A percentile compares a stretch with the other conserved stretches of the same genome.
phyloP scores from a whole-genome alignment of 2,113 vertebrate species.

The Periophthalmus modestus region DNA sequence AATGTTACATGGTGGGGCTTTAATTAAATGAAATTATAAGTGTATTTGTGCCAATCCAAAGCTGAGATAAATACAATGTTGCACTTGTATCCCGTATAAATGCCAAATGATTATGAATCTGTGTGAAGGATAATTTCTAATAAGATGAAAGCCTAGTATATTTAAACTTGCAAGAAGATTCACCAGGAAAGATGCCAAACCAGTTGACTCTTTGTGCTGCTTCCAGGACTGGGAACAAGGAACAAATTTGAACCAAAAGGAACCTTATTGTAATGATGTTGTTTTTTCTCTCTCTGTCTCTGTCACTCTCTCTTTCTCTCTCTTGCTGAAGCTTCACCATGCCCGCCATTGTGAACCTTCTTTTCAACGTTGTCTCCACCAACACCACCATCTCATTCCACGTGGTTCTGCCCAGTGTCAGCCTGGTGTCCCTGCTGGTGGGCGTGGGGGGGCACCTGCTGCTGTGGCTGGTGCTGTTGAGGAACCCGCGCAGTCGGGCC shows the following conservation, averaged over 20 bases:
- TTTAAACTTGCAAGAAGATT: no score
- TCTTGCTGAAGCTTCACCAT: slow-evolving; percentile 34
- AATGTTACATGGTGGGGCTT: no score
- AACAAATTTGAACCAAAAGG: no score
- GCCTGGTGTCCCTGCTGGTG: slow-evolving; percentile 67
- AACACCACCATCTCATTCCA: slow-evolving; percentile 75
- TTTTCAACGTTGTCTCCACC: slow-evolving; percentile 72
- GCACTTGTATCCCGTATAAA: background rate
- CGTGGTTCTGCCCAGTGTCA: slow-evolving; percentile 67
- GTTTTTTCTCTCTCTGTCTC: background rate
- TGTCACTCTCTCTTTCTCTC: no score
- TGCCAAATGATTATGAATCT: background rate
- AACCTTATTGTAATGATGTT: background rate
- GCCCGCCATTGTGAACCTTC: slow-evolving; percentile 74
- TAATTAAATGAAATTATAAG: no score
- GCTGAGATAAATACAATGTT: background rate
- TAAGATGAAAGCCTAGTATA: background rate
- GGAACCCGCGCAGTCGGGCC: slow-evolving; percentile 61
- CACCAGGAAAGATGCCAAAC: no score
- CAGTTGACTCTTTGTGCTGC: no score
- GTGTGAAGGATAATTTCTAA: background rate
- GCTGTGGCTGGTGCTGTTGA: slow-evolving; percentile 70
- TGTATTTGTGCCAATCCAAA: background rate
- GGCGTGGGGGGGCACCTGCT: slow-evolving; percentile 71
- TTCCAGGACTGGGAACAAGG: no score